Evolutionary conservation across 2,113 vertebrate species (phyloP).

Genomic region (Entomyzon cyanotis): DNA sequence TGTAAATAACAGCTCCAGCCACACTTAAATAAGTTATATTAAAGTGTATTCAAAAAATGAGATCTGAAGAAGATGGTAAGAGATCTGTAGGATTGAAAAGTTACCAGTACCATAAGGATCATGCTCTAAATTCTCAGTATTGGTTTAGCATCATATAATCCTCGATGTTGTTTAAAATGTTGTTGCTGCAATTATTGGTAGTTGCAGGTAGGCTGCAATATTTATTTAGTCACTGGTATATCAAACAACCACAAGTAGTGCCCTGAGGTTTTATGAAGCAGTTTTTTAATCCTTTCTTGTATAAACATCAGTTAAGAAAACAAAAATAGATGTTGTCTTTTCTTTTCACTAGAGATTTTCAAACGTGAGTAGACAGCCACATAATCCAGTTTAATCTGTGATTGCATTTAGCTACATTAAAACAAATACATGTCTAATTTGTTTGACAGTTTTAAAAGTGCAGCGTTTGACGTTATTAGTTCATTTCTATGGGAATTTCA

Average conservation of each 20-base stretch:
- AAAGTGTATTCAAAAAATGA: not conserved
- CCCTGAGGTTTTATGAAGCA: not conserved
- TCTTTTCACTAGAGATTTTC: not conserved
- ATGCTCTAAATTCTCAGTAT: not conserved
- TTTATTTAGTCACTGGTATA: not conserved
- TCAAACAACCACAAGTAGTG: not conserved
- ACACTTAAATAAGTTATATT: not conserved
- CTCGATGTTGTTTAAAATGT: not conserved
- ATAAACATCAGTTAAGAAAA: not conserved
- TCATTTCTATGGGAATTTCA: constrained; percentile 7
- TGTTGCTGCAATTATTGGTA: not conserved
- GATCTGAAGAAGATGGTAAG: not conserved
- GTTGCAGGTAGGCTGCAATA: not conserved
- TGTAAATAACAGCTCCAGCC: not conserved
- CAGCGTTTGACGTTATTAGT: not conserved
- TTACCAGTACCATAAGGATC: not conserved
- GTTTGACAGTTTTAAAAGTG: not conserved
- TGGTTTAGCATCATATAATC: not conserved
- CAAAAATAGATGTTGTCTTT: not conserved
- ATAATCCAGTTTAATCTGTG: not conserved
- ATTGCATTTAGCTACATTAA: not conserved
- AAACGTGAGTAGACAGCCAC: not conserved
- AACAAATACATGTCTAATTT: constrained; percentile 22
- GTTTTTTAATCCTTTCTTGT: not conserved
- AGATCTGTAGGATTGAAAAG: not conserved